Conservation (phyloP, 1,140 invertebrate species). For the Plutomurus gul region DNA sequence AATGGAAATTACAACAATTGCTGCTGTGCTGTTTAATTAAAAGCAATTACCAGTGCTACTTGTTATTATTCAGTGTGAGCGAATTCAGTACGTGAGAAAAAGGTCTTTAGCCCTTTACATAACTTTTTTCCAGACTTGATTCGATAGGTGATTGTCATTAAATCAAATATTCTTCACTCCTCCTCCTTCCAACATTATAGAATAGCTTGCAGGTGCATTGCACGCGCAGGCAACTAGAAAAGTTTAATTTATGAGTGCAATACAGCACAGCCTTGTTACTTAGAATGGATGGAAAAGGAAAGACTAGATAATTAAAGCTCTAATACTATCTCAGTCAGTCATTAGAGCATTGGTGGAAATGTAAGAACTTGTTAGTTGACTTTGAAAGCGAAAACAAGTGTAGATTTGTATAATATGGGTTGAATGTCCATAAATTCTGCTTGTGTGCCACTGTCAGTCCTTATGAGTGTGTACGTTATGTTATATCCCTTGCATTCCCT, state of each 20-base stretch:
- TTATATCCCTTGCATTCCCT: too few species aligned
- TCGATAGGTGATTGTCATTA: not conserved
- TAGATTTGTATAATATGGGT: not conserved
- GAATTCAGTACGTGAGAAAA: not conserved
- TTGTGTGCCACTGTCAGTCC: not conserved
- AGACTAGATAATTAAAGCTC: not conserved
- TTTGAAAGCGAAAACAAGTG: conserved; percentile 18
- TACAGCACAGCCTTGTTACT: not conserved
- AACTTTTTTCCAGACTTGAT: not conserved
- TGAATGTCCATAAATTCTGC: not conserved
- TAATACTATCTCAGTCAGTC: conserved; percentile 12
- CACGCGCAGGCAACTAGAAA: too few species aligned
- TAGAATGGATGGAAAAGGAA: not conserved
- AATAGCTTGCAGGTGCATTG: too few species aligned
- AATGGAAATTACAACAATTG: not conserved
- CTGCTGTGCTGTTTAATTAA: not conserved
- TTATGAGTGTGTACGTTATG: not conserved
- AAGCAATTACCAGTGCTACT: not conserved
- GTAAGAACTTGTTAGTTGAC: conserved; percentile 5
- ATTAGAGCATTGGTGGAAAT: conserved; percentile 4
- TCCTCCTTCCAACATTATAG: not conserved
- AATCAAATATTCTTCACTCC: not conserved
- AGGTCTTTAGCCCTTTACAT: not conserved
- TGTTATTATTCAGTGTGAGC: not conserved
- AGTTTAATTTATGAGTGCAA: not conserved